phyloP scores from a whole-genome alignment of 2,888 invertebrate genomes.

The Gibbula magus region DNA sequence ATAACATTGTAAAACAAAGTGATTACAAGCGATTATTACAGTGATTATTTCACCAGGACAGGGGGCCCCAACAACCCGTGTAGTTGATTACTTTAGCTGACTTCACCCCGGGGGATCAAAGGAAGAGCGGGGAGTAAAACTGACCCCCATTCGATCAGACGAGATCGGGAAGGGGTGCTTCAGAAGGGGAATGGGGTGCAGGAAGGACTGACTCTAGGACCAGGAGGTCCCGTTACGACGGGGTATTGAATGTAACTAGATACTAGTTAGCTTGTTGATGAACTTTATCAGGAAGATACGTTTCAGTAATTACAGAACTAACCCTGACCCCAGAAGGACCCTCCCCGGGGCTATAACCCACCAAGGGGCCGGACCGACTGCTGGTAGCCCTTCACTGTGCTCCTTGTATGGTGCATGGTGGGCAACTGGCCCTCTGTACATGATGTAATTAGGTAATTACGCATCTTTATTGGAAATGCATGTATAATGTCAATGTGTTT shows the following conservation, averaged over 20 bases:
- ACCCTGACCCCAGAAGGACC: not conserved
- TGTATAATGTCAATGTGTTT: too few species aligned
- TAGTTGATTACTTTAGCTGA: not conserved
- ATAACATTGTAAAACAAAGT: not conserved
- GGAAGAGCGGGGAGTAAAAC: not conserved
- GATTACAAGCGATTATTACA: not conserved
- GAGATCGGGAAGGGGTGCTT: not conserved
- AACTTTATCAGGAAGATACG: constrained; percentile 11
- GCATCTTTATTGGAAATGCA: too few species aligned
- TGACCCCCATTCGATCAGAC: not conserved
- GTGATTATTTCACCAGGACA: not conserved
- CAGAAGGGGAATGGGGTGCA: not conserved
- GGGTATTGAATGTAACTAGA: not conserved
- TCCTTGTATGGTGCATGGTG: too few species aligned
- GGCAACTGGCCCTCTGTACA: too few species aligned
- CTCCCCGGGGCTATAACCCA: not conserved
- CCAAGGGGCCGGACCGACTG: not conserved
- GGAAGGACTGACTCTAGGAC: not conserved
- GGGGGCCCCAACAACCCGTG: not conserved
- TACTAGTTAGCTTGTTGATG: not conserved
- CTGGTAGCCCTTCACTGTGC: too few species aligned
- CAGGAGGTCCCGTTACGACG: not conserved
- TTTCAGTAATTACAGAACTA: not conserved
- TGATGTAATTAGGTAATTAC: too few species aligned
- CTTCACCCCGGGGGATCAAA: too few species aligned